Percentiles rank a stretch among this genome's conserved stretches.
Conservation (phyloP, 2,888 invertebrate genomes). For the Acanthoscelides obtectus region DNA sequence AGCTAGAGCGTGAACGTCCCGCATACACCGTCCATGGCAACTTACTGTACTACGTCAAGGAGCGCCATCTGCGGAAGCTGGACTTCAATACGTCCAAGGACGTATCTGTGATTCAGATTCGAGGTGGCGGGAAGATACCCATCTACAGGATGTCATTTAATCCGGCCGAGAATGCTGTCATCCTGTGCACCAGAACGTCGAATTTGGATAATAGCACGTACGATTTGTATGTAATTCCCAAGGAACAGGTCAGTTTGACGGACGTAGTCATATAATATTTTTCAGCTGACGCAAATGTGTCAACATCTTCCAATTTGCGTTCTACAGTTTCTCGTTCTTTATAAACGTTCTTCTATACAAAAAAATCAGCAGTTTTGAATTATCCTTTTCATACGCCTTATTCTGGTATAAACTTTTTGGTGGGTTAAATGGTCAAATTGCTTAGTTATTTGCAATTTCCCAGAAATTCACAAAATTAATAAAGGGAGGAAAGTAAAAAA, state of each 20-base stretch:
- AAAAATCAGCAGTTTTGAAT: too few species aligned
- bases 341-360: too few species aligned
- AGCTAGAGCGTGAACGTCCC: conserved; percentile 91
- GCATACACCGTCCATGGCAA: conserved; percentile 94
- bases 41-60: conserved; percentile 92
- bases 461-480: too few species aligned
- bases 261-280: too few species aligned
- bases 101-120: conserved; percentile 85
- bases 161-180: conserved; percentile 92
- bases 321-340: too few species aligned
- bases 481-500: too few species aligned
- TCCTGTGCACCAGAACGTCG: conserved; percentile 77
- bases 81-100: conserved; percentile 94
- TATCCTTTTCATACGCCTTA: too few species aligned
- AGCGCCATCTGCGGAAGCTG: conserved; percentile 81
- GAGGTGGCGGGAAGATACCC: conserved; percentile 67
- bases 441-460: too few species aligned
- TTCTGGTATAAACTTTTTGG: too few species aligned
- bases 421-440: too few species aligned
- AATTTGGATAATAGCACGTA: conserved; percentile 88
- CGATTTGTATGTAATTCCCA: conserved; percentile 87
- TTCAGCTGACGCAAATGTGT: too few species aligned
- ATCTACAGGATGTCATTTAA: conserved; percentile 92
- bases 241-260: conserved; percentile 60
- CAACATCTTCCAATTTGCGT: too few species aligned